phyloP scores from a whole-genome alignment of 2,888 invertebrate species.

The Hypselothyrea guttata region DNA sequence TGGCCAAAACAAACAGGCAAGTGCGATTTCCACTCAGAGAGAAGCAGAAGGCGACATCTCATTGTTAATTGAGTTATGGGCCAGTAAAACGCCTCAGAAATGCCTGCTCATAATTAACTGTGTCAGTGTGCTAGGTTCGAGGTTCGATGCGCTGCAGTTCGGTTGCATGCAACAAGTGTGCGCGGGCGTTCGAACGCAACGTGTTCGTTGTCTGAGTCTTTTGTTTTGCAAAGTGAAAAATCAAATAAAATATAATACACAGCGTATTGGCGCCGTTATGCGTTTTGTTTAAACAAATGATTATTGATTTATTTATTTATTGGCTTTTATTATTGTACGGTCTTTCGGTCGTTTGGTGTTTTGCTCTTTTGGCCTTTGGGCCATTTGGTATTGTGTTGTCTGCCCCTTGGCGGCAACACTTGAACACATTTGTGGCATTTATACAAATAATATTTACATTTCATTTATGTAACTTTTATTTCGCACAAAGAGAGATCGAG shows the following conservation, averaged over 20 bases:
- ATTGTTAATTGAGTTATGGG: constrained; percentile 61
- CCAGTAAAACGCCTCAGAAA: constrained; percentile 36
- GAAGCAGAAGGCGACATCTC: constrained; percentile 26
- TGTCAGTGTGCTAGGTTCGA: constrained; percentile 60
- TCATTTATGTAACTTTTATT: constrained; percentile 45
- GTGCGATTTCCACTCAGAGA: constrained; percentile 45
- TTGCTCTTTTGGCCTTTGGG: too few relatives aligned
- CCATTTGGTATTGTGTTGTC: constrained; percentile 18
- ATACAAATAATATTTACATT: constrained; percentile 46
- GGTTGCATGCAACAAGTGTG: constrained; percentile 7
- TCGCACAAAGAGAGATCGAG: constrained; percentile 1
- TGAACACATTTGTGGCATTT: constrained; percentile 24
- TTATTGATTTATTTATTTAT: constrained; percentile 50
- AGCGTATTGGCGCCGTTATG: constrained; percentile 41
- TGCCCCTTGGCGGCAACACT: constrained; percentile 14
- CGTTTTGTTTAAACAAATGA: constrained; percentile 44
- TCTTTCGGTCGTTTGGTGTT: too few relatives aligned
- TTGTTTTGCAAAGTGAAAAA: too few relatives aligned
- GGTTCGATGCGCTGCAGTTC: constrained; percentile 32
- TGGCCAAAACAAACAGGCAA: constrained; percentile 8
- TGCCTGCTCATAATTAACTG: constrained; percentile 29
- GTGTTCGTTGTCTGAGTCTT: constrained; percentile 73
- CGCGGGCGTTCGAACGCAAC: constrained; percentile 40
- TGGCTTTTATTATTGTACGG: constrained; percentile 1
- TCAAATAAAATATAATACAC: too few relatives aligned